Base-by-base conservation (phyloP, 2,797 vertebrate species). In the Cottoperca gobio region DNA sequence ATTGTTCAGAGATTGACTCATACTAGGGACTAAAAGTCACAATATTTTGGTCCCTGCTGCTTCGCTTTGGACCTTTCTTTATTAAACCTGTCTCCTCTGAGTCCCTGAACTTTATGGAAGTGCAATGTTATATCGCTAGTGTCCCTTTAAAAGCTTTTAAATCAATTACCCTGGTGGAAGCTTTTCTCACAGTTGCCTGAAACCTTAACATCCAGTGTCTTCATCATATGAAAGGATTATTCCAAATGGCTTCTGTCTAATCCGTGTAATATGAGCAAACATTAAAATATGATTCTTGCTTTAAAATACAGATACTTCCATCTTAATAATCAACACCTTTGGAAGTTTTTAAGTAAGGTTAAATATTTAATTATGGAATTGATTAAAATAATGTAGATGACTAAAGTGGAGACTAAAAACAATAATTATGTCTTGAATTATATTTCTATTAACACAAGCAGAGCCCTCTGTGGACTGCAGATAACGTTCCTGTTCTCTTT, bases 121-220 rank as follows among this genome's bases (percentile, higher is more conserved):
- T 46, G 40, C 6, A 46, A 8, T 24, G 28, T 19, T 24, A 14
- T 37, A 26, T 54, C 0, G 6, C 2, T 50, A 2, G n/a, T n/a
- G n/a, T n/a, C n/a, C n/a, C n/a, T n/a, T n/a, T n/a, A n/a, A n/a
- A n/a, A n/a, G n/a, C n/a, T 31, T 33, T 33, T 33, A 5, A 46
- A 48, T 49, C 2, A 26, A 49, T 6, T 8, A 26, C 4, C 11
- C 35, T 42, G n/a, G 11, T 17, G 31, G 14, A 50, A 42, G 21
- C 21, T 70, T 59, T 65, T 62, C 59, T 75, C 48, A 49, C 52
- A 17, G 70, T 73, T 74, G 45, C 49, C 52, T 48, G 48, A 76
- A 79, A 80, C 43, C 42, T 67, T 64, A 13, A 46, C 42, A 33
- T 21, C 23, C 6, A 40, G 23, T 42, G 12, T 79, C 55, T 70